Percentiles rank a stretch among this genome's conserved stretches.
Evolutionary conservation across 2,888 invertebrate species (phyloP).

Genomic region (Heteromurus nitidus): DNA sequence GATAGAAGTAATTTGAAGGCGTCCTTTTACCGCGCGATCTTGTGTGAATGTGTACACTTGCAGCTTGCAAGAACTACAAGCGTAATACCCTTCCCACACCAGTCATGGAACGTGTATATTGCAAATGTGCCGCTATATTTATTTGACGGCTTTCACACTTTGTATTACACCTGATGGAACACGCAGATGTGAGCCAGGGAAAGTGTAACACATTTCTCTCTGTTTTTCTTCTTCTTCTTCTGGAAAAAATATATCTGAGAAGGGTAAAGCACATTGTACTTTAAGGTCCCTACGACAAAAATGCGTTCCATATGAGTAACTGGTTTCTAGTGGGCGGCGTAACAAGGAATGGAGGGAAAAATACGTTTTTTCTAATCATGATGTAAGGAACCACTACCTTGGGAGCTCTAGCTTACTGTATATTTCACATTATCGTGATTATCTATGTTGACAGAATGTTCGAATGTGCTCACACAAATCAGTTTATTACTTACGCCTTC

Average conservation of each 20-base stretch:
- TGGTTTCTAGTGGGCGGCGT: neutral
- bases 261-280: neutral
- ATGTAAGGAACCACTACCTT: conserved; percentile 58
- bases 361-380: conserved; percentile 46
- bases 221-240: too few relatives aligned
- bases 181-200: neutral
- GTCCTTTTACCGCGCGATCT: too few relatives aligned
- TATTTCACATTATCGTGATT: conserved; percentile 63
- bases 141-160: conserved; percentile 26
- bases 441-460: conserved; percentile 58
- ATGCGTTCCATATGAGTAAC: too few relatives aligned
- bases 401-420: conserved; percentile 62
- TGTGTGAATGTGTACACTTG: conserved; percentile 12
- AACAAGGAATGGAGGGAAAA: neutral
- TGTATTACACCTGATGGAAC: neutral
- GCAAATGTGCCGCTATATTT: too few relatives aligned
- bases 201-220: too few relatives aligned
- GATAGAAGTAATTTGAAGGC: neutral
- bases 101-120: too few relatives aligned
- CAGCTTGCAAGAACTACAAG: too few relatives aligned
- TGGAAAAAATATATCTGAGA: neutral
- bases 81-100: too few relatives aligned
- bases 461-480: conserved; percentile 59
- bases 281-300: neutral
- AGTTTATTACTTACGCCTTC: conserved; percentile 48